Base-by-base conservation (phyloP, 2,797 vertebrate genomes). In the Hapalemur alaotrensis region DNA sequence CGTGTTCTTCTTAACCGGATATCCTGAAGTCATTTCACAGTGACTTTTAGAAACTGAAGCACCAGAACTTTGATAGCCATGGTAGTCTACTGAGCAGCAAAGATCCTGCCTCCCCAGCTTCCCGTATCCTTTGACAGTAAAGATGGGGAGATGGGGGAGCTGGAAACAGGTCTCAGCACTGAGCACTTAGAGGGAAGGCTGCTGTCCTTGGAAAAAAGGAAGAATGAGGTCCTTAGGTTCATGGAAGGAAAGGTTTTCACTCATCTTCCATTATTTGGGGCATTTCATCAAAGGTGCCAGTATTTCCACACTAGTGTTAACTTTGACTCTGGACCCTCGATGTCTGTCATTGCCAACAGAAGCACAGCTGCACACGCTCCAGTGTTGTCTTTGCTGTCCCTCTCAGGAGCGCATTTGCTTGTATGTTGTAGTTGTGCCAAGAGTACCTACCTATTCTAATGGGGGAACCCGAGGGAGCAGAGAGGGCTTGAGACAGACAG, bases 91-190 rank as follows among this genome's bases (percentile, higher is more conserved):
- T 32, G 52, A 50, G 79, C 28, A 6, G 54, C 18, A 0, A 10
- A 13, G 0, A 41, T 80, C 17, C 38, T 1, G 35, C 46, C 17
- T 48, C 70, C 11, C 1, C 13, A 5, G 15, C 35, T 28, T 38
- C 59, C 70, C 10, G 0, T 15, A 17, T 41, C 52, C 15, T 59
- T 28, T 32, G 9, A 0, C 20, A 8, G 35, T 32, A 30, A 41
- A 70, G 17, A 22, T 1, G n/a, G 50, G 12, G 32, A 3, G 13
- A 4, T 1, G 0, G 7, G 2, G 1, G 13, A 20, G 13, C 35
- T 20, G 54, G 38, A 61, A 25, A 14, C 81, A 9, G 28, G 32
- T 12, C 57, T 5, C 63, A 28, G 15, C 35, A 10, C 12, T 10
- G 59, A 22, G 50, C 22, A 14, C 10, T 41, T 5, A 4, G 23